Evolutionary conservation across 2,797 vertebrate species (phyloP).

Genomic region (Eurystomus glaucurus): DNA sequence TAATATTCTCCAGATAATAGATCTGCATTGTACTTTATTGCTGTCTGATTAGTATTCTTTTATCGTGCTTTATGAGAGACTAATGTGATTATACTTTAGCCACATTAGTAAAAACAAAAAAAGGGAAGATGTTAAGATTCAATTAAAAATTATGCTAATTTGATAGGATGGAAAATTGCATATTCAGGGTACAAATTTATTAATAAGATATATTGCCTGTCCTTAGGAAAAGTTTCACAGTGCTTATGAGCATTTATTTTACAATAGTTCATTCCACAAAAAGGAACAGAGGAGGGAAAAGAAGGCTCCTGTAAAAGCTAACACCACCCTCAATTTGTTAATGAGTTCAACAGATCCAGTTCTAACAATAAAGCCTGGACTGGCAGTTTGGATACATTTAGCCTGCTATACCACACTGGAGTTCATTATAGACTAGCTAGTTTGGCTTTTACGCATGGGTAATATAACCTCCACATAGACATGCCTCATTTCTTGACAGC

Average conservation of each 20-base stretch:
- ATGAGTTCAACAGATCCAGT: not conserved
- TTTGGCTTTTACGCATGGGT: not conserved
- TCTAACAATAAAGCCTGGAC: not conserved
- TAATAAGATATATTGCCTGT: constrained; percentile 3
- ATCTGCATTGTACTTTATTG: not conserved
- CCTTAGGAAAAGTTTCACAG: constrained; percentile 25
- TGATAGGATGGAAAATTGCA: constrained; percentile 51
- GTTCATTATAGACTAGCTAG: not conserved
- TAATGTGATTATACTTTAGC: constrained; percentile 65
- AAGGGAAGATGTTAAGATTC: constrained; percentile 49
- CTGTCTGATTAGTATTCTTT: constrained; percentile 62
- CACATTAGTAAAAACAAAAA: constrained; percentile 63
- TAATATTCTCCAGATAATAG: constrained; percentile 33
- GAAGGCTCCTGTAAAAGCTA: not conserved
- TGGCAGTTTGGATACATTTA: not conserved
- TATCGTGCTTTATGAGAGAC: constrained; percentile 41
- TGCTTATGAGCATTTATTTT: constrained; percentile 31
- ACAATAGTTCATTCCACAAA: not conserved
- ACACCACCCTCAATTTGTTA: not conserved
- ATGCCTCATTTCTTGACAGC: not conserved
- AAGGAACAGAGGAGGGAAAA: not conserved
- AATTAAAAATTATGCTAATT: constrained; percentile 78
- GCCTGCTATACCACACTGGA: not conserved
- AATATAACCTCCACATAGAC: not conserved
- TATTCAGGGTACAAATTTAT: constrained; percentile 5